A percentile compares a stretch with the other conserved stretches of the same genome.
phyloP scores from a whole-genome alignment of 2,113 vertebrate species.

The Peromyscus leucopus region DNA sequence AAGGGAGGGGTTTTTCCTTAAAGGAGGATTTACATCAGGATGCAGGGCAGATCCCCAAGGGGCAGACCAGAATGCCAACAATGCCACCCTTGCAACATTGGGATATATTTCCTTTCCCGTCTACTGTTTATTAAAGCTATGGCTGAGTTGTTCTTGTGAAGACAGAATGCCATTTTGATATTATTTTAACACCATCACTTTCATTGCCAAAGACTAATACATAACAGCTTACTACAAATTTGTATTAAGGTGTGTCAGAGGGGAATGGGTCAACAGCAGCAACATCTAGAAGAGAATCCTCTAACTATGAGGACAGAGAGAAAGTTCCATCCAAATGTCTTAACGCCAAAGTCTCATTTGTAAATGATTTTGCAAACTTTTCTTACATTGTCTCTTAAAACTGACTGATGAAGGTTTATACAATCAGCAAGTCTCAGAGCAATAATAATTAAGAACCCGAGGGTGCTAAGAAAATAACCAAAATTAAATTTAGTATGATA shows the following conservation, averaged over 20 bases:
- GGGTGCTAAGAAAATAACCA: constrained; percentile 58
- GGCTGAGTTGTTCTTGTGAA: constrained; percentile 15
- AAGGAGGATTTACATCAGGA: too few species aligned
- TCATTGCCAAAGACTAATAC: background rate
- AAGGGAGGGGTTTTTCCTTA: too few species aligned
- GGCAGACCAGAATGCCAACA: too few species aligned
- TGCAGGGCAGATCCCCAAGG: too few species aligned
- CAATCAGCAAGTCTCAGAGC: constrained; percentile 47
- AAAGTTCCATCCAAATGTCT: background rate
- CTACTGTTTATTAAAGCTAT: background rate
- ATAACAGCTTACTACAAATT: background rate
- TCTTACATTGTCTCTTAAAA: constrained; percentile 66
- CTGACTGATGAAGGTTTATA: constrained; percentile 57
- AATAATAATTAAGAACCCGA: constrained; percentile 71
- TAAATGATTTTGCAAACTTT: constrained; percentile 40
- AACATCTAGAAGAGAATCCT: constrained; percentile 13
- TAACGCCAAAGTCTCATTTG: background rate
- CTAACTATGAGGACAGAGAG: background rate
- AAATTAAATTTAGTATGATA: constrained; percentile 75
- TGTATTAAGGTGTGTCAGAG: background rate
- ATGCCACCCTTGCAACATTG: background rate
- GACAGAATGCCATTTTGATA: constrained; percentile 41
- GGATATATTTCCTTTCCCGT: background rate
- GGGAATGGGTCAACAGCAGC: background rate
- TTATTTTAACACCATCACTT: constrained; percentile 54